Conservation (phyloP, 2,797 vertebrate genomes). For the Pseudocheirus occidentalis region DNA sequence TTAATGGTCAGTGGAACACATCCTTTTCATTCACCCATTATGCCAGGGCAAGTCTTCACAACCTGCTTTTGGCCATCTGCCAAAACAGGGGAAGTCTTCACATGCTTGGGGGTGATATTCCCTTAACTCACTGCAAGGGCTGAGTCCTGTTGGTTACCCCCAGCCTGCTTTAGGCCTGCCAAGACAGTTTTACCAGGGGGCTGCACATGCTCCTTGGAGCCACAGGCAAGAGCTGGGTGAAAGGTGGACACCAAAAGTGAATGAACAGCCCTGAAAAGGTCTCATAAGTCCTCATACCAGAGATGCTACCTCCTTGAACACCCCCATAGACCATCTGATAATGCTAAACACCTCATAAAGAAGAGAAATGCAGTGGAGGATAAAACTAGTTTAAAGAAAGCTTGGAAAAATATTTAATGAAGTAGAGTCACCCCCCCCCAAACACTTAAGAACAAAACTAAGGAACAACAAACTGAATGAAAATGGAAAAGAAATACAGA, state of each 20-base stretch:
- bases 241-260: background rate
- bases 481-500: background rate
- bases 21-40: background rate
- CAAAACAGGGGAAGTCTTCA: background rate
- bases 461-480: background rate
- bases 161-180: background rate
- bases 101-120: background rate
- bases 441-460: background rate
- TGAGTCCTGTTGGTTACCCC: background rate
- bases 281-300: too few relatives aligned
- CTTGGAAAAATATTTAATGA: background rate
- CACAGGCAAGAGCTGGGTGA: background rate
- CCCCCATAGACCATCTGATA: background rate
- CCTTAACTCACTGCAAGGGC: background rate
- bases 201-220: background rate
- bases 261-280: background rate
- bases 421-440: background rate
- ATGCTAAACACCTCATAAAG: background rate
- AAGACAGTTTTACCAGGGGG: background rate
- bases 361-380: background rate
- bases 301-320: background rate
- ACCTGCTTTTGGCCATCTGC: too few relatives aligned
- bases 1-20: background rate
- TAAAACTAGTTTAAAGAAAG: background rate
- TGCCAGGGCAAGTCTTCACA: background rate